These are phyloP conservation scores for Distichodus sexfasciatus DNA, from an alignment of 2,797 vertebrate genomes.

Conservation along the genomic window DNA sequence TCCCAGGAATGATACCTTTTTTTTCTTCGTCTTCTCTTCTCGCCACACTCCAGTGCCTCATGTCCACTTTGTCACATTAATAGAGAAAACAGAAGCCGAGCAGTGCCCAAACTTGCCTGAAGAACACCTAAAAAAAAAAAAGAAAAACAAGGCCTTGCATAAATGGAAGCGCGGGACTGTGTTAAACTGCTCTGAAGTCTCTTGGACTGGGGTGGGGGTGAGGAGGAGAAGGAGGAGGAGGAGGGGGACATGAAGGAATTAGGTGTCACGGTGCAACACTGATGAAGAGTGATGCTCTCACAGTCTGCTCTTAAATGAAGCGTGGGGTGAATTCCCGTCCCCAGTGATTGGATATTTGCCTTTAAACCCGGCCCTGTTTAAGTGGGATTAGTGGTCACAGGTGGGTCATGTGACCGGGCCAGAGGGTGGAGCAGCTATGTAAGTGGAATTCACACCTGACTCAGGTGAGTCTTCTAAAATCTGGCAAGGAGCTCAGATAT, in stretches of 20 bases:
- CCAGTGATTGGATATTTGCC: slow-evolving; percentile 47
- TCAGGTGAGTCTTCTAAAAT: slow-evolving; percentile 61
- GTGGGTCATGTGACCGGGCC: slow-evolving; percentile 62
- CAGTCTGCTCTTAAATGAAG: slow-evolving; percentile 51
- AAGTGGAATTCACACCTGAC: slow-evolving; percentile 55
- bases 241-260: slow-evolving; percentile 42
- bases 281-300: slow-evolving; percentile 48
- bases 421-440: slow-evolving; percentile 52
- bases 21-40: not conserved
- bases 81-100: slow-evolving; percentile 52
- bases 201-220: slow-evolving; percentile 13
- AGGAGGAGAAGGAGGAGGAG: no score
- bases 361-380: slow-evolving; percentile 56
- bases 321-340: slow-evolving; percentile 45
- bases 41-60: slow-evolving; percentile 38
- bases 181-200: slow-evolving; percentile 15
- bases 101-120: slow-evolving; percentile 67
- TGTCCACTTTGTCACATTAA: slow-evolving; percentile 55
- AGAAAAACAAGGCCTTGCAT: slow-evolving; percentile 22
- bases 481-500: slow-evolving; percentile 39
- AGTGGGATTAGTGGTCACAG: slow-evolving; percentile 40
- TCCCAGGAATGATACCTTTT: slow-evolving; percentile 6
- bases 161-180: slow-evolving; percentile 25
- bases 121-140: slow-evolving; percentile 21
- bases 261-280: slow-evolving; percentile 44